A percentile compares a stretch with the other conserved stretches of the same genome.
Conservation (phyloP, 2,888 invertebrate species). For the Sinotaia quadrata region DNA sequence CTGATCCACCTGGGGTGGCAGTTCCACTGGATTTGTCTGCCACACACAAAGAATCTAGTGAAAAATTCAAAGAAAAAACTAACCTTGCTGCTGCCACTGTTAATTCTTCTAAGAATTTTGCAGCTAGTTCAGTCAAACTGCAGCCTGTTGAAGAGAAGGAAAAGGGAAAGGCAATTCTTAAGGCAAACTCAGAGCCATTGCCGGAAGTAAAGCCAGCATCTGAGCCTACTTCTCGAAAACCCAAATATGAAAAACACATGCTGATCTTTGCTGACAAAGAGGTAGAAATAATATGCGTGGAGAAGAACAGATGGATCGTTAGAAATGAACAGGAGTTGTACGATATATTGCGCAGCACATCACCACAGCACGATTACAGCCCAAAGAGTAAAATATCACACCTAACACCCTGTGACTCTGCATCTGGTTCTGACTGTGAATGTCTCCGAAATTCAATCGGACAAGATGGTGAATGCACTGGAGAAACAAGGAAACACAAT, state of each 20-base stretch:
- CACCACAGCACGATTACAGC: neutral
- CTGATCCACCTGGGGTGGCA: constrained; percentile 5
- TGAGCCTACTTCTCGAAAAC: constrained; percentile 12
- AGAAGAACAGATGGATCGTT: constrained; percentile 63
- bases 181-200: neutral
- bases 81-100: neutral
- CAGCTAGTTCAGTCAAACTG: neutral
- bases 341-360: constrained; percentile 39
- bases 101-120: neutral
- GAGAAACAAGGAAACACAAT: neutral
- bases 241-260: constrained; percentile 58
- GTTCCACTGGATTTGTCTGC: constrained; percentile 22
- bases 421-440: constrained; percentile 20
- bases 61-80: neutral
- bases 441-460: neutral
- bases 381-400: neutral
- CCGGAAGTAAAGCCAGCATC: constrained; percentile 15
- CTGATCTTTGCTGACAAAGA: constrained; percentile 61
- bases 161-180: constrained; percentile 10
- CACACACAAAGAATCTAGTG: constrained; percentile 12
- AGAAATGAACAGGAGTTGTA: constrained; percentile 60
- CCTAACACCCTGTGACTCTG: constrained; percentile 13
- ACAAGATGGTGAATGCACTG: neutral
- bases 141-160: constrained; percentile 9
- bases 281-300: constrained; percentile 64